Evolutionary conservation across 2,888 invertebrate genomes (phyloP), one percentile per base, ranked within the genome.

Genomic region (Congeria kusceri): DNA sequence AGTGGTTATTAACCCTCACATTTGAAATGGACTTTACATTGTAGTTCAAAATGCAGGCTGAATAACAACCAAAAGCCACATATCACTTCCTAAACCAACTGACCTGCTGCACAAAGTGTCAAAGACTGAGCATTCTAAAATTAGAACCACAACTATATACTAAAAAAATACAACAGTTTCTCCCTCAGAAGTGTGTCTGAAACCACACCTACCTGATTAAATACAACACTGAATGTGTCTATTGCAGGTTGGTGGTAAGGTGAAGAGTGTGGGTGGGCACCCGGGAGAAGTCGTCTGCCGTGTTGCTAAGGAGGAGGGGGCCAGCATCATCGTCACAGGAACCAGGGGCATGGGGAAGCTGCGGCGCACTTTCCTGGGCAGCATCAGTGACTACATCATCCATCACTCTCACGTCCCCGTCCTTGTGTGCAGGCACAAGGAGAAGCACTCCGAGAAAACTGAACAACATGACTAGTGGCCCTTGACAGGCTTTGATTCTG

Each of bases 331-430:
- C 9, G 85, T 88, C 5, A 85, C 86, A 7, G 88, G 88, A 18
- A 87, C 88, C n/a, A 62, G 88, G 15, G 88, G 88, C n/a, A 82
- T 87, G 86, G 88, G 88, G 3, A 83, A 76, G 46, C 68, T 88
- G 20, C 57, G 88, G 15, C 86, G 88, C 46, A 88, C 88, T 11
- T 84, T 88, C 61, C 70, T 87, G 0, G 88, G 88, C 59, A 87
- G 87, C 61, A 81, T 88, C 46, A 86, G 86, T 56, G 88, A 88
- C 71, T 88, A 87, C 70, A 69, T 88, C 62, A 84, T 88, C 18
- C 88, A 88, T 69, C 88, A 88, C 61, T 80, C 88, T 20, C 87
- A 85, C 56, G 80, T 86, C 1, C 88, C 88, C 9, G 88, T 88
- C 9, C 79, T 88, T 25, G 86, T 88, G 13, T 80, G 76, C 49